Conservation (phyloP, 1,140 invertebrate genomes). For the Lepidurus packardi region DNA sequence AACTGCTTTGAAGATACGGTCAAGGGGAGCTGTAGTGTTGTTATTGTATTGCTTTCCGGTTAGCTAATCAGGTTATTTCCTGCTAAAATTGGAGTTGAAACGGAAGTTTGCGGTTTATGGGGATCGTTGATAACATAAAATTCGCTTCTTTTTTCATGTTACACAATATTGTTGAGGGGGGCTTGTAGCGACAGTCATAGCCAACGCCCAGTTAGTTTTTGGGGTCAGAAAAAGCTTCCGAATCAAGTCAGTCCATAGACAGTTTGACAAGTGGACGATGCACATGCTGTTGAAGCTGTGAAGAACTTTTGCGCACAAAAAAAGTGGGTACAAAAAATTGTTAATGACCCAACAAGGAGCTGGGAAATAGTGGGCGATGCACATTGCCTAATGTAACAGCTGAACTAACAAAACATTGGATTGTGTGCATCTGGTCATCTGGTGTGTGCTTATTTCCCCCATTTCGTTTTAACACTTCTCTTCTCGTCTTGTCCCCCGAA, state of each 20-base stretch:
- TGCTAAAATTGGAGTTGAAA: background rate
- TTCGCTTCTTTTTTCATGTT: background rate
- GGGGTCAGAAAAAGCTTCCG: background rate
- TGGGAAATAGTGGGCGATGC: no score
- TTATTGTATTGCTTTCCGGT: slow-evolving; percentile 7
- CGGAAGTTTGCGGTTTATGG: background rate
- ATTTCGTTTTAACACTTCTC: background rate
- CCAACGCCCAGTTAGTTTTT: background rate
- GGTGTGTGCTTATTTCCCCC: background rate
- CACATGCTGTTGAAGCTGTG: background rate
- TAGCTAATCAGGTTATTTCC: slow-evolving; percentile 1
- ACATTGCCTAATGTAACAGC: no score
- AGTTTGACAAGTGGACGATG: slow-evolving; percentile 2
- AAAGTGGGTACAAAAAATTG: no score
- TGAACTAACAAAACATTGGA: no score
- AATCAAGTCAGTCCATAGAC: background rate
- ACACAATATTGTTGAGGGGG: background rate
- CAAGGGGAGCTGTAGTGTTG: background rate
- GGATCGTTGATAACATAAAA: background rate
- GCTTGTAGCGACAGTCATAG: background rate
- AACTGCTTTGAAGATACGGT: no score
- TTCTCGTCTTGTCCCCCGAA: background rate
- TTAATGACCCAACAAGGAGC: no score
- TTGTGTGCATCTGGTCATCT: no score
- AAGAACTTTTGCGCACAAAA: background rate